Evolutionary conservation across 2,797 vertebrate species (phyloP).

Genomic region (Octomys mimax): DNA sequence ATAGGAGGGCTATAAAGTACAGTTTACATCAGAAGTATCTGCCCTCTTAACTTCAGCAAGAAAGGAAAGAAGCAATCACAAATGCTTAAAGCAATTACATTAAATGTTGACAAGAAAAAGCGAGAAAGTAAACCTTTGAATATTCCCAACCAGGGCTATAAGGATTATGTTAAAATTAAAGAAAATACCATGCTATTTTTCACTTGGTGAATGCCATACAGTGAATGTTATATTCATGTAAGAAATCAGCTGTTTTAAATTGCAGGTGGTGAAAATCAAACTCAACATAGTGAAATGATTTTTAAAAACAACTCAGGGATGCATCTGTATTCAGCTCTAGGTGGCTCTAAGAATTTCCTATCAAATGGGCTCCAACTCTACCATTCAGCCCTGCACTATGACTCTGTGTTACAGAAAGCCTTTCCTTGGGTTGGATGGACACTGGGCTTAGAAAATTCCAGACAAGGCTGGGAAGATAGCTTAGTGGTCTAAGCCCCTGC

Average conservation of each 20-base stretch:
- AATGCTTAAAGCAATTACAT: neutral
- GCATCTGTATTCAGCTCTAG: neutral
- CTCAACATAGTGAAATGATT: neutral
- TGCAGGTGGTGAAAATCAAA: constrained; percentile 17
- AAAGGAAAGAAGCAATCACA: neutral
- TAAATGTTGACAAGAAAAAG: neutral
- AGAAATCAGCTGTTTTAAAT: constrained; percentile 19
- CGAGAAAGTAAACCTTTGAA: neutral
- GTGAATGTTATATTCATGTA: neutral
- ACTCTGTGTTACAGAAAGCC: neutral
- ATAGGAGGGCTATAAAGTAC: neutral
- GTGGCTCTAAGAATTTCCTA: neutral
- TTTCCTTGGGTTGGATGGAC: neutral
- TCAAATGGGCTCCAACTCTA: neutral
- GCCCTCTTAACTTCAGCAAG: neutral
- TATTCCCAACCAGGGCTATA: neutral
- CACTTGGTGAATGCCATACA: neutral
- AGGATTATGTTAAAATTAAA: neutral
- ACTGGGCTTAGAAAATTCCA: neutral
- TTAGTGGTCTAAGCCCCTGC: too few relatives aligned
- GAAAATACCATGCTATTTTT: neutral
- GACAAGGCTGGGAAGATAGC: too few relatives aligned
- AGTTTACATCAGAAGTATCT: neutral
- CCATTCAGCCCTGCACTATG: neutral
- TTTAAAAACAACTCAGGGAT: neutral